Percentiles rank a stretch among this genome's conserved stretches.
Conservation (phyloP, 2,888 invertebrate genomes). For the Sisyra nigra region DNA sequence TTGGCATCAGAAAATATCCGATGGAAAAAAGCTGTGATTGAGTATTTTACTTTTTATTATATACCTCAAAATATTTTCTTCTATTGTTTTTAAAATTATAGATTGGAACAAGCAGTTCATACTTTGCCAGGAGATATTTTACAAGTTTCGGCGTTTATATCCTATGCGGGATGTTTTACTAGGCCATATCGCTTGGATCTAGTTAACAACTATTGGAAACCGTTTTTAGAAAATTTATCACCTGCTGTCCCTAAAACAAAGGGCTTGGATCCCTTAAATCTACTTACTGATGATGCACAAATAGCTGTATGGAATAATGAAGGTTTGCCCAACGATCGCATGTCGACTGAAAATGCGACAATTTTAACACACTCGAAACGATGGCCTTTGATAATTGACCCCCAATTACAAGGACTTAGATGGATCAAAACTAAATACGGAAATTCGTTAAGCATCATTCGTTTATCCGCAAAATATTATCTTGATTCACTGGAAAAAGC, state of each 20-base stretch:
- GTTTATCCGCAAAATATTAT: constrained; percentile 68
- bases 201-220: constrained; percentile 64
- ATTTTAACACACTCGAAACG: constrained; percentile 77
- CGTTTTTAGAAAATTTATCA: constrained; percentile 52
- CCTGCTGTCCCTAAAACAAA: constrained; percentile 65
- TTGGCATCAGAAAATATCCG: constrained; percentile 81
- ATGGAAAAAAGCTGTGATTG: constrained; percentile 52
- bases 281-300: constrained; percentile 83
- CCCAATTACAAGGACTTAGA: constrained; percentile 79
- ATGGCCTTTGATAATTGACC: constrained; percentile 93
- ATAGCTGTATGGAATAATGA: constrained; percentile 92
- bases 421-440: constrained; percentile 90
- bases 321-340: constrained; percentile 77
- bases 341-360: constrained; percentile 91
- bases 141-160: constrained; percentile 80
- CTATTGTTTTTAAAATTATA: constrained; percentile 22
- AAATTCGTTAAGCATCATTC: constrained; percentile 49
- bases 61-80: constrained; percentile 4
- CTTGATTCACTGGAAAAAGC: constrained; percentile 67
- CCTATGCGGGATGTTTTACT: constrained; percentile 89
- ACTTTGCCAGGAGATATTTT: constrained; percentile 83
- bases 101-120: constrained; percentile 50
- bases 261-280: constrained; percentile 65
- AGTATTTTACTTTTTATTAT: constrained; percentile 25
- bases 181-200: constrained; percentile 65